phyloP scores from a whole-genome alignment of 2,113 vertebrate species.

The Neolamprologus sp. region DNA sequence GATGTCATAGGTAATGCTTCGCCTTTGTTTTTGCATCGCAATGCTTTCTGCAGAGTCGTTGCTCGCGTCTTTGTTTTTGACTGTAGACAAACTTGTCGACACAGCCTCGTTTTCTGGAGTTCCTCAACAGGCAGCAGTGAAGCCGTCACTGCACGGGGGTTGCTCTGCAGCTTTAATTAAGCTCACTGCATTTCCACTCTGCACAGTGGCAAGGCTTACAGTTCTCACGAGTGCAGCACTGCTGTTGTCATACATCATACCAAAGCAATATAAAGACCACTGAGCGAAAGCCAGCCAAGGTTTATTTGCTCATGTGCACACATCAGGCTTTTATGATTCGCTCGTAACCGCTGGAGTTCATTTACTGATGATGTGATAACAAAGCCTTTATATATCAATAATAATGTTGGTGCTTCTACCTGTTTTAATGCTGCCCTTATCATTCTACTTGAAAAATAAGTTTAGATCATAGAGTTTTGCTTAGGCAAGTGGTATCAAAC shows the following conservation, averaged over 20 bases:
- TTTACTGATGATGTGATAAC: background rate
- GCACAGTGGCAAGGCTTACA: background rate
- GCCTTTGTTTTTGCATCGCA: background rate
- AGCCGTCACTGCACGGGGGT: background rate
- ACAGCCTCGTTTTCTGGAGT: background rate
- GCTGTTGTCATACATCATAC: background rate
- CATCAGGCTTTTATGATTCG: background rate
- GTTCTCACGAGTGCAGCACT: background rate
- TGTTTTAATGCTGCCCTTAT: background rate
- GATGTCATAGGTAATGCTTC: slow-evolving; percentile 40
- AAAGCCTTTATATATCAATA: background rate
- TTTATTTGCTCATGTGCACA: background rate
- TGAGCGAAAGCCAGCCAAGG: background rate
- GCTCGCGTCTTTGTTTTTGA: background rate
- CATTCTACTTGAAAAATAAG: background rate
- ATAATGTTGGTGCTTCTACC: background rate
- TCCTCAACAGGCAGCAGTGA: slow-evolving; percentile 27
- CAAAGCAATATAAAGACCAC: background rate
- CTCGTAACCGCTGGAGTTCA: background rate
- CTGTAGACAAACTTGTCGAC: slow-evolving; percentile 24
- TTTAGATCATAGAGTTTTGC: background rate
- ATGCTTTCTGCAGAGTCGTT: background rate
- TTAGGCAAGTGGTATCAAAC: background rate
- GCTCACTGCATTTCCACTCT: background rate
- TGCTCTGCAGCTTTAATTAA: background rate